Percentiles rank a stretch among this genome's conserved stretches.
phyloP scores from a whole-genome alignment of 1,140 invertebrate species.

The Eurosta solidaginis region DNA sequence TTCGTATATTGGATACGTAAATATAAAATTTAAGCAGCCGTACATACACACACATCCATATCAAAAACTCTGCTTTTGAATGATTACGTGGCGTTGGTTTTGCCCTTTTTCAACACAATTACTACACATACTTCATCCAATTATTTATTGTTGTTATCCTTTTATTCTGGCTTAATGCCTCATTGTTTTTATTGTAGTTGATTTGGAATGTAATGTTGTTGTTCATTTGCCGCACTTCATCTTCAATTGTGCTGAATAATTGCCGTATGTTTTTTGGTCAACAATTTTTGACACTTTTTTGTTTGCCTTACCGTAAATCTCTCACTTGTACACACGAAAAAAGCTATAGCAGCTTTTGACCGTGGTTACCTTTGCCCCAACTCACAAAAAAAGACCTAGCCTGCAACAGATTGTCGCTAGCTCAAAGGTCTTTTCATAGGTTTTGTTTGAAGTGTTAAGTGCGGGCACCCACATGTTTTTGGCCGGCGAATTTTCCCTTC shows the following conservation, averaged over 20 bases:
- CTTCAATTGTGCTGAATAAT: constrained; percentile 61
- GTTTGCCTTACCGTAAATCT: neutral
- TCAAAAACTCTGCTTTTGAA: neutral
- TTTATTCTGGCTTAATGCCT: neutral
- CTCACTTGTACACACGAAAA: neutral
- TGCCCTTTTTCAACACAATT: constrained; percentile 9
- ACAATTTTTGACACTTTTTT: constrained; percentile 59
- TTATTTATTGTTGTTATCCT: constrained; percentile 4
- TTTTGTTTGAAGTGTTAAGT: constrained; percentile 2
- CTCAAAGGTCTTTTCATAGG: neutral
- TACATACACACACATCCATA: neutral
- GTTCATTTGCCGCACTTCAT: constrained; percentile 57
- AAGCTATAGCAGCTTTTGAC: neutral
- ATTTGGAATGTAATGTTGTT: constrained; percentile 8
- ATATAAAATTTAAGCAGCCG: too few species aligned
- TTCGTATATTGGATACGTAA: neutral
- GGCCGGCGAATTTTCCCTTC: neutral
- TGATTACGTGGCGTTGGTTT: neutral
- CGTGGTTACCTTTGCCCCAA: neutral
- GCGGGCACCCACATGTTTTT: constrained; percentile 2
- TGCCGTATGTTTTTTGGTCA: constrained; percentile 60
- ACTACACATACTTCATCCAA: constrained; percentile 8
- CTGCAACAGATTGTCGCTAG: constrained; percentile 11
- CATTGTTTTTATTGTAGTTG: neutral
- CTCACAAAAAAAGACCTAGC: constrained; percentile 10